phyloP scores from a whole-genome alignment of 2,113 vertebrate genomes.

The Scatophagus argus region DNA sequence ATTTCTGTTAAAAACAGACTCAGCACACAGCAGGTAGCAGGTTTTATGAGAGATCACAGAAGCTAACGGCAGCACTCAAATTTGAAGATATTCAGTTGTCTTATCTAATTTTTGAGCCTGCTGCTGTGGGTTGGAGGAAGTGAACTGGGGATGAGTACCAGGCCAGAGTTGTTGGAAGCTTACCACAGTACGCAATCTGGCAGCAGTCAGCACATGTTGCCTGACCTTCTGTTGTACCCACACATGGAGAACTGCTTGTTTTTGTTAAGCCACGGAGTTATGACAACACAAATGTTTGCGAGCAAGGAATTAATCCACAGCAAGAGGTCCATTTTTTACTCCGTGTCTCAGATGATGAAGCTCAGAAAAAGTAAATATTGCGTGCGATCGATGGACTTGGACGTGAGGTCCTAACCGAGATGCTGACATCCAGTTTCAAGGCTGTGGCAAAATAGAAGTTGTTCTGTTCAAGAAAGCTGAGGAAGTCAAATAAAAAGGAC shows the following conservation, averaged over 20 bases:
- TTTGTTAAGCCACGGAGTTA: conserved; percentile 18
- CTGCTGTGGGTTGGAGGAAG: conserved; percentile 2
- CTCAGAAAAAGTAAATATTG: conserved; percentile 2
- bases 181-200: conserved; percentile 22
- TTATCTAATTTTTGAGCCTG: conserved; percentile 30
- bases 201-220: conserved; percentile 29
- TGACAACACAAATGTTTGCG: conserved; percentile 16
- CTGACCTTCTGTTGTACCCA: conserved; percentile 9
- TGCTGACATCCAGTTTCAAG: conserved; percentile 33
- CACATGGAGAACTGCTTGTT: conserved; percentile 26
- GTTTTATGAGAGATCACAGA: conserved; percentile 35
- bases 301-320: conserved; percentile 10
- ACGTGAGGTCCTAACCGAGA: conserved; percentile 23
- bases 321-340: conserved; percentile 10
- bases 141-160: conserved; percentile 21
- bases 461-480: conserved; percentile 5
- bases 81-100: conserved; percentile 53
- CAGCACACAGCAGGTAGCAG: conserved; percentile 33
- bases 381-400: not conserved
- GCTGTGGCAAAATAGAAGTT: not conserved
- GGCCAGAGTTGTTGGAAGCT: conserved; percentile 43
- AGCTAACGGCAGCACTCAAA: conserved; percentile 24
- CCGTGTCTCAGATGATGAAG: not conserved
- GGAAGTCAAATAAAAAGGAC: conserved; percentile 29
- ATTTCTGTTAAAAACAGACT: conserved; percentile 20